phyloP scores from a whole-genome alignment of 1,140 invertebrate genomes.

The Drosophila eugracilis region DNA sequence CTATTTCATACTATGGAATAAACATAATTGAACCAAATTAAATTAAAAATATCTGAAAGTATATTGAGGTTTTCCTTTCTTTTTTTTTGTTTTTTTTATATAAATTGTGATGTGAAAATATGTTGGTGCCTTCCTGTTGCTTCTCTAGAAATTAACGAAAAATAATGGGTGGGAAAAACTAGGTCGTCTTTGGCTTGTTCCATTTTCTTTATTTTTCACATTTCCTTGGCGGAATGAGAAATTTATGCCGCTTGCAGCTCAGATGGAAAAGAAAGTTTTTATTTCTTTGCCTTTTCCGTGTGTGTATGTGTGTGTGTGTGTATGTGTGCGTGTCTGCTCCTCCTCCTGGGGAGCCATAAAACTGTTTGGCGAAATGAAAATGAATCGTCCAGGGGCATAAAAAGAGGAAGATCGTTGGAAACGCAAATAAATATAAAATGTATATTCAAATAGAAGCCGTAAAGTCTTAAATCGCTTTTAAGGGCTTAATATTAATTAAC shows the following conservation, averaged over 20 bases:
- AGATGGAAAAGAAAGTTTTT: constrained; percentile 47
- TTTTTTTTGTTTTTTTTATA: no score
- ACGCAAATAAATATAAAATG: constrained; percentile 6
- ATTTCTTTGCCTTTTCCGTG: not conserved
- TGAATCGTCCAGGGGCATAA: constrained; percentile 33
- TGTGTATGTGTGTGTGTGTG: not conserved
- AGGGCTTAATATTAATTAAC: not conserved
- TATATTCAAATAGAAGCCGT: constrained; percentile 14
- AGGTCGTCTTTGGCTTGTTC: constrained; percentile 21
- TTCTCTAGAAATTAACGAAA: constrained; percentile 11
- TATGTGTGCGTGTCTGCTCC: no score
- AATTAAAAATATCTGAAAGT: constrained; percentile 28
- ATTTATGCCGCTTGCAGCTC: constrained; percentile 34
- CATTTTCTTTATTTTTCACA: constrained; percentile 9
- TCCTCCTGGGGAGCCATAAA: constrained; percentile 39
- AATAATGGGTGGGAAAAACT: constrained; percentile 13
- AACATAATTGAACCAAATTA: constrained; percentile 36
- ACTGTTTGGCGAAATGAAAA: constrained; percentile 47
- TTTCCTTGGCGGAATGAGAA: constrained; percentile 9
- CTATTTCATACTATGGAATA: constrained; percentile 10
- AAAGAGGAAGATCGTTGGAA: constrained; percentile 9
- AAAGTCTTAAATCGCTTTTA: constrained; percentile 18
- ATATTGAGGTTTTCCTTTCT: not conserved
- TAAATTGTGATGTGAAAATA: no score
- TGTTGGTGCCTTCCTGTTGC: constrained; percentile 38